These are phyloP conservation scores for Ceramica pisi DNA, from an alignment of 2,888 invertebrate species.

Conservation along the genomic window DNA sequence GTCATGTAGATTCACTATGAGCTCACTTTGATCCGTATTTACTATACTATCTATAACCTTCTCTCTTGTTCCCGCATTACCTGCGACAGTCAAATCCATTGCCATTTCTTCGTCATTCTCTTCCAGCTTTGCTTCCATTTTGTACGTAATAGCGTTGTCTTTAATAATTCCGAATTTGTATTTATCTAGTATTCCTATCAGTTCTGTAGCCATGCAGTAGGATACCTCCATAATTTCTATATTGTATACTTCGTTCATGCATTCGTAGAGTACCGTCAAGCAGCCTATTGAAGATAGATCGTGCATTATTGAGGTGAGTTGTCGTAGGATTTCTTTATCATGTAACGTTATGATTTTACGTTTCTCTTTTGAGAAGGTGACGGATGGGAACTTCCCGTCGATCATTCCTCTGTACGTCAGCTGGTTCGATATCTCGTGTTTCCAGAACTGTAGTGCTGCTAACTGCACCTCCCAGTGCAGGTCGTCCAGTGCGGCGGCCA, in stretches of 20 bases:
- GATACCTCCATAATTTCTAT: conserved; percentile 92
- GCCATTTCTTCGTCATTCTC: conserved; percentile 36
- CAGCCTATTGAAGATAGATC: conserved; percentile 92
- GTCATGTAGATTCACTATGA: conserved; percentile 89
- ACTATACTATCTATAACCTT: conserved; percentile 91
- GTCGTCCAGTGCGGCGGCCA: conserved; percentile 91
- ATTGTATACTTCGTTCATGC: conserved; percentile 92
- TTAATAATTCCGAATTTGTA: conserved; percentile 80
- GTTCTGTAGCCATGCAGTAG: conserved; percentile 85
- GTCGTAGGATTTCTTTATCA: conserved; percentile 90
- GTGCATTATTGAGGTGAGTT: conserved; percentile 91
- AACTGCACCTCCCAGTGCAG: conserved; percentile 94
- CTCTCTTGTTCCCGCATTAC: conserved; percentile 38
- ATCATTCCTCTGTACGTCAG: conserved; percentile 91
- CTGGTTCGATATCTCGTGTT: conserved; percentile 91
- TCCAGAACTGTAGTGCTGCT: conserved; percentile 93
- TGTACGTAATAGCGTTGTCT: conserved; percentile 36
- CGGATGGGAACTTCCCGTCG: conserved; percentile 93
- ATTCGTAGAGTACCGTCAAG: conserved; percentile 91
- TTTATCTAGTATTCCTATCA: conserved; percentile 86
- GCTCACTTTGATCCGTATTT: conserved; percentile 87
- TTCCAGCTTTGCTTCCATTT: conserved; percentile 16
- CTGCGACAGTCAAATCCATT: conserved; percentile 39
- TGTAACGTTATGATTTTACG: conserved; percentile 93
- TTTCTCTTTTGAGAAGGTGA: conserved; percentile 94